These are phyloP conservation scores for Lordiphosa clarofinis DNA, from an alignment of 1,140 invertebrate genomes.

Conservation along the genomic window DNA sequence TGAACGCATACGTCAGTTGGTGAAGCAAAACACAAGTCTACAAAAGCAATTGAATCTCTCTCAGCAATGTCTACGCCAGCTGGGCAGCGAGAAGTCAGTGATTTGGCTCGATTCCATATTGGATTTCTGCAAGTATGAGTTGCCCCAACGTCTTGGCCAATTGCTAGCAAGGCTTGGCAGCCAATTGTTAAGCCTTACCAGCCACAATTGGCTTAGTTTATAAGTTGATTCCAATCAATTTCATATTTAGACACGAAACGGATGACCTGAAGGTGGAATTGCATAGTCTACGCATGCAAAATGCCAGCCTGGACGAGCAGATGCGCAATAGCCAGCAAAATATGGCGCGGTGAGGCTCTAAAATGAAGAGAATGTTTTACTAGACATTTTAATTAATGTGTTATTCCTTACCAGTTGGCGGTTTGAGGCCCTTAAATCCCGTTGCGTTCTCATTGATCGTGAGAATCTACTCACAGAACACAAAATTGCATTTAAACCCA, in stretches of 20 bases:
- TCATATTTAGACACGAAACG: constrained; percentile 75
- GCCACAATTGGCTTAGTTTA: constrained; percentile 32
- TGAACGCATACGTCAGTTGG: constrained; percentile 61
- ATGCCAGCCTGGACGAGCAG: constrained; percentile 67
- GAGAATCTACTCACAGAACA: constrained; percentile 72
- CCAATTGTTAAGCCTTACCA: constrained; percentile 45
- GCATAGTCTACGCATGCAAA: constrained; percentile 65
- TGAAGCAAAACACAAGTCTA: constrained; percentile 56
- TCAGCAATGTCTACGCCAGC: constrained; percentile 60
- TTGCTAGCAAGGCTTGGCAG: constrained; percentile 41
- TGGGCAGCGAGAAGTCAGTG: constrained; percentile 64
- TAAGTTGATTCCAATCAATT: constrained; percentile 30
- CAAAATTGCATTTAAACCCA: constrained; percentile 62
- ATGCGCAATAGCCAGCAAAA: constrained; percentile 66
- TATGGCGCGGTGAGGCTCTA: constrained; percentile 56
- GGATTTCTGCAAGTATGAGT: constrained; percentile 78
- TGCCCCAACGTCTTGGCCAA: constrained; percentile 49
- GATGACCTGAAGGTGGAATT: constrained; percentile 70
- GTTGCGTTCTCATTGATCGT: constrained; percentile 74
- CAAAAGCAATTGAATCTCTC: constrained; percentile 51
- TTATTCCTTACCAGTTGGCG: constrained; percentile 55
- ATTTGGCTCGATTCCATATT: constrained; percentile 78
- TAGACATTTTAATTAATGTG: not conserved
- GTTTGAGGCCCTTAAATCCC: constrained; percentile 75
- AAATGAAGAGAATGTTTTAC: not conserved